phyloP scores from a whole-genome alignment of 2,797 vertebrate genomes.

The Serranus cabrilla region DNA sequence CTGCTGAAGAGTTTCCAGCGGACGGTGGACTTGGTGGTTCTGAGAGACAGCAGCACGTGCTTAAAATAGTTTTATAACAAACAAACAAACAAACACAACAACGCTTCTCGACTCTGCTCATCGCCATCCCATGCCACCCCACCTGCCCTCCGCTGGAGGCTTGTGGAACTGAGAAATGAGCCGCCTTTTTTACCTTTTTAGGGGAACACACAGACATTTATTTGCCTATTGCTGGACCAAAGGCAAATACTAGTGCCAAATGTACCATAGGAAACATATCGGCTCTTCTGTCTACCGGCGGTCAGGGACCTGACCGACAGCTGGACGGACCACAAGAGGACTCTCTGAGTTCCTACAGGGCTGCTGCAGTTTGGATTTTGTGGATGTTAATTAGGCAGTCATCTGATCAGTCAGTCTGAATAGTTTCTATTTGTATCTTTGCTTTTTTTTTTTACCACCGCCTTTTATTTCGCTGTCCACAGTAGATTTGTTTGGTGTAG shows the following conservation, averaged over 20 bases:
- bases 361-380: constrained; percentile 75
- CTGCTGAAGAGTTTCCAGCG: constrained; percentile 99
- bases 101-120: constrained; percentile 75
- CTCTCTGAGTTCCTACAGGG: constrained; percentile 65
- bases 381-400: constrained; percentile 61
- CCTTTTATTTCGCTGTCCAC: constrained; percentile 46
- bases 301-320: constrained; percentile 65
- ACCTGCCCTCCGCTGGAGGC: constrained; percentile 71
- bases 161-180: constrained; percentile 75
- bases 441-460: constrained; percentile 45
- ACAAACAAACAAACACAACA: constrained; percentile 70
- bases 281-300: constrained; percentile 62
- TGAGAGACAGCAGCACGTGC: constrained; percentile 96
- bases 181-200: constrained; percentile 71
- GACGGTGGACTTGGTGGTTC: constrained; percentile 98
- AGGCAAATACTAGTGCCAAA: constrained; percentile 99
- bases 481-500: constrained; percentile 48
- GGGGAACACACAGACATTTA: constrained; percentile 76
- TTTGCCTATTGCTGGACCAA: constrained; percentile 99
- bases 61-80: constrained; percentile 76
- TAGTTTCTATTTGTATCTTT: constrained; percentile 43
- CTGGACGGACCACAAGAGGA: constrained; percentile 57
- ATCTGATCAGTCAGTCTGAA: constrained; percentile 46
- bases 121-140: constrained; percentile 66
- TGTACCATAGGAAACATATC: constrained; percentile 93